Percentiles rank a stretch among this genome's conserved stretches.
Conservation (phyloP, 2,113 vertebrate species). For the Motacilla tschutschensis region DNA sequence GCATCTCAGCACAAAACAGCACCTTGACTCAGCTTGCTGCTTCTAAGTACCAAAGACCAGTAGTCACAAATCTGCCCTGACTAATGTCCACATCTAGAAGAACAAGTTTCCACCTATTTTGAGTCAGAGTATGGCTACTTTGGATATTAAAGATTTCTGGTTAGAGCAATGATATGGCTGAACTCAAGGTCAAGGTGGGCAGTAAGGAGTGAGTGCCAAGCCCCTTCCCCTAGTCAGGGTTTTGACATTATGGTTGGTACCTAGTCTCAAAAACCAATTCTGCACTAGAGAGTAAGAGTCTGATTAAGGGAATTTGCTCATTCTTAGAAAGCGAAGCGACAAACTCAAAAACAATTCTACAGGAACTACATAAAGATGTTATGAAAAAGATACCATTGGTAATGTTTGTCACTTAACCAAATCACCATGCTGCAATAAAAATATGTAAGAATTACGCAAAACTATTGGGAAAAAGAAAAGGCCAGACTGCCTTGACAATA, state of each 20-base stretch:
- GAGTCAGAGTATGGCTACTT: background rate
- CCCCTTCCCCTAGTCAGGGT: background rate
- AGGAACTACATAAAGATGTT: background rate
- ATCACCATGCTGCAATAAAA: background rate
- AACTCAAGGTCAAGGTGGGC: background rate
- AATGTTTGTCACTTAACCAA: background rate
- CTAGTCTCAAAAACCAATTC: background rate
- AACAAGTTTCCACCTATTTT: background rate
- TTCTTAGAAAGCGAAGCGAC: background rate
- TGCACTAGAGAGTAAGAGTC: background rate
- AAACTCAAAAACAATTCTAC: background rate
- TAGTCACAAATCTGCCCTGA: background rate
- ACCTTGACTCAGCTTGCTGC: background rate
- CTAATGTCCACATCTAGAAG: background rate
- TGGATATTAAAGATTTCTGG: background rate
- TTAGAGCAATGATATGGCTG: background rate
- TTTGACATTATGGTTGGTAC: background rate
- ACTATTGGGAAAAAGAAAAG: background rate
- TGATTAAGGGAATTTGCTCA: background rate
- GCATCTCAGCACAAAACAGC: background rate
- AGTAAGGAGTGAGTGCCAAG: background rate
- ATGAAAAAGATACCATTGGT: background rate
- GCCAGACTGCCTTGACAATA: background rate
- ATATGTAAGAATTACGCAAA: background rate
- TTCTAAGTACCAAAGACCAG: background rate